Evolutionary conservation across 30 jellyfish, hydroid and myxozoan species (phyloP).

Genomic region (Nemopilema nomurai): DNA sequence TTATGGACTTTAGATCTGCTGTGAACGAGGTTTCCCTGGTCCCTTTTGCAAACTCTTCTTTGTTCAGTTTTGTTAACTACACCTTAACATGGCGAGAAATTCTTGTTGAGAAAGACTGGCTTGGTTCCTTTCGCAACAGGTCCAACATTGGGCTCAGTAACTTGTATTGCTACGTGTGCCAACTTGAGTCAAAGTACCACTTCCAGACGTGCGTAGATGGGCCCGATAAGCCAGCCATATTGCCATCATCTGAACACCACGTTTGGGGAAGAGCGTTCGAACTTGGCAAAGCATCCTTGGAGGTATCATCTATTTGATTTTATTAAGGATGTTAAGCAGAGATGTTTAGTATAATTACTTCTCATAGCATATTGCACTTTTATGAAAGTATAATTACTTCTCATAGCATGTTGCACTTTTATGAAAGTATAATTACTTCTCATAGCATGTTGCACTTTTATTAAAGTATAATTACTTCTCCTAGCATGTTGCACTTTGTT

Average conservation of each 20-base stretch:
- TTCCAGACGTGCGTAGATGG: slow-evolving; percentile 43
- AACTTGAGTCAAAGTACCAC: neutral
- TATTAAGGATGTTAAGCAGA: neutral
- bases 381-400: too few species aligned
- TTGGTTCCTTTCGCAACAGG: slow-evolving; percentile 6
- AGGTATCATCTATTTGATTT: slow-evolving; percentile 38
- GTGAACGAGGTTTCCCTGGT: slow-evolving; percentile 45
- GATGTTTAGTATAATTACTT: too few species aligned
- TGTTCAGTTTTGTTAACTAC: slow-evolving; percentile 82
- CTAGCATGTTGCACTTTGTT: too few species aligned
- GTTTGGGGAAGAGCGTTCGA: slow-evolving; percentile 89
- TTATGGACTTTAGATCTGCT: slow-evolving; percentile 7
- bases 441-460: too few species aligned
- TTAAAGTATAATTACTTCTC: too few species aligned
- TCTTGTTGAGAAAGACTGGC: slow-evolving; percentile 55
- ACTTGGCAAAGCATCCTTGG: slow-evolving; percentile 65
- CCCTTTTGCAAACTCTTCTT: slow-evolving; percentile 68
- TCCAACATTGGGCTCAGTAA: slow-evolving; percentile 42
- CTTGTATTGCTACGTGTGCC: slow-evolving; percentile 65
- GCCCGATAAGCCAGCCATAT: slow-evolving; percentile 72
- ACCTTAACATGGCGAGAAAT: slow-evolving; percentile 63
- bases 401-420: too few species aligned
- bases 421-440: too few species aligned
- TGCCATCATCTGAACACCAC: slow-evolving; percentile 82
- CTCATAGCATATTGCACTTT: too few species aligned